Evolutionary conservation across 2,113 vertebrate genomes (phyloP).

Genomic region (Cryptomyrus ogoouensis): DNA sequence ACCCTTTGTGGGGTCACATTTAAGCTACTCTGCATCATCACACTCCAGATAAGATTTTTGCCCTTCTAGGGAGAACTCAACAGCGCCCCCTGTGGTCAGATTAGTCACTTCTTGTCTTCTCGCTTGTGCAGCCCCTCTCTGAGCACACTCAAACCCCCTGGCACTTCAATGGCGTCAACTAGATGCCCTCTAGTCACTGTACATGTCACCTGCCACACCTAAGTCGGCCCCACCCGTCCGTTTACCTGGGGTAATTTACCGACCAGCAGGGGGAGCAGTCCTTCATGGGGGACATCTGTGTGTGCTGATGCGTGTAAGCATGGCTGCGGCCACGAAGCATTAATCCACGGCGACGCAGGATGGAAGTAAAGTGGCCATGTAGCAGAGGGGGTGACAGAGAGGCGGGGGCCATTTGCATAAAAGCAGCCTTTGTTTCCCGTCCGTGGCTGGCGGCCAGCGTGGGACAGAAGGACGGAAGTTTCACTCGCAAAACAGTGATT

Average conservation of each 20-base stretch:
- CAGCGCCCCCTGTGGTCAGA: constrained; percentile 46
- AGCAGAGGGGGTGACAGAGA: constrained; percentile 42
- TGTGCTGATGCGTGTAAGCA: not conserved
- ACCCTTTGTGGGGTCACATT: constrained; percentile 46
- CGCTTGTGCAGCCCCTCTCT: constrained; percentile 48
- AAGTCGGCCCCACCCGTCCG: not conserved
- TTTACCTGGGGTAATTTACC: not conserved
- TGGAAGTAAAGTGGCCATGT: constrained; percentile 18
- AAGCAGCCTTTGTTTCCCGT: constrained; percentile 68
- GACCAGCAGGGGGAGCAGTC: not conserved
- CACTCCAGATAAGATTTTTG: constrained; percentile 29
- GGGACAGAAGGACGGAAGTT: constrained; percentile 71
- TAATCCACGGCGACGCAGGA: not conserved
- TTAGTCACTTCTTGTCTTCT: constrained; percentile 63
- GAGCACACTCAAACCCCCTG: constrained; percentile 32
- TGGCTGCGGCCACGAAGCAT: not conserved
- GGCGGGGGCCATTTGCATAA: constrained; percentile 66
- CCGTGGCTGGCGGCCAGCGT: constrained; percentile 61
- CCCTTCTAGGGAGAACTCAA: not conserved
- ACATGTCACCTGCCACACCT: constrained; percentile 39
- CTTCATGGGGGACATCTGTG: not conserved
- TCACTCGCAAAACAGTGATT: constrained; percentile 62
- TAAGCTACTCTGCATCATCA: constrained; percentile 49
- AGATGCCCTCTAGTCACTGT: constrained; percentile 34
- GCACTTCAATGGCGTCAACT: constrained; percentile 22